These are phyloP conservation scores for Ficedula albicollis DNA, from an alignment of 2,797 vertebrate genomes.

Conservation along the genomic window DNA sequence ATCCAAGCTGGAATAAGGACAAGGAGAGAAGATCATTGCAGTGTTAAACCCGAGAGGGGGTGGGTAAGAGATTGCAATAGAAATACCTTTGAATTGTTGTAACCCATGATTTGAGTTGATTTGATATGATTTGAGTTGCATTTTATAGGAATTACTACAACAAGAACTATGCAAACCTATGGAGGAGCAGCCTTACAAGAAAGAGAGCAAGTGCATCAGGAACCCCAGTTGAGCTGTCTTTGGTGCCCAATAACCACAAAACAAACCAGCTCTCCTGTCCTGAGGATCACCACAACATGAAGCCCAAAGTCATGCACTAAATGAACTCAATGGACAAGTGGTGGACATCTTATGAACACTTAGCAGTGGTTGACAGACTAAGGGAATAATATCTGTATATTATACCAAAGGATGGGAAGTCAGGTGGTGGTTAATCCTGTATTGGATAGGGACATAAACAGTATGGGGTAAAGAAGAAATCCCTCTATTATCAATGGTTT, in stretches of 20 bases:
- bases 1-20: background rate
- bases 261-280: background rate
- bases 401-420: background rate
- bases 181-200: background rate
- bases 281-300: background rate
- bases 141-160: background rate
- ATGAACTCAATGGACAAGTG: background rate
- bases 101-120: background rate
- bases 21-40: background rate
- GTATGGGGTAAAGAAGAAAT: background rate
- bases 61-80: background rate
- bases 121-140: background rate
- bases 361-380: background rate
- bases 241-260: rapidly evolving
- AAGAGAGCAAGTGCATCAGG: background rate
- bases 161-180: background rate
- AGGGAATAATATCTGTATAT: background rate
- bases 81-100: background rate
- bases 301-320: background rate
- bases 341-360: background rate
- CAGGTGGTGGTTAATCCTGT: background rate
- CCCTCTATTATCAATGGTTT: background rate
- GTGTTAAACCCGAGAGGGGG: rapidly evolving
- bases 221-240: background rate
- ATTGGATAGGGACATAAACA: background rate